Evolutionary conservation across 2,113 vertebrate genomes (phyloP).

Genomic region (Monopterus albus): DNA sequence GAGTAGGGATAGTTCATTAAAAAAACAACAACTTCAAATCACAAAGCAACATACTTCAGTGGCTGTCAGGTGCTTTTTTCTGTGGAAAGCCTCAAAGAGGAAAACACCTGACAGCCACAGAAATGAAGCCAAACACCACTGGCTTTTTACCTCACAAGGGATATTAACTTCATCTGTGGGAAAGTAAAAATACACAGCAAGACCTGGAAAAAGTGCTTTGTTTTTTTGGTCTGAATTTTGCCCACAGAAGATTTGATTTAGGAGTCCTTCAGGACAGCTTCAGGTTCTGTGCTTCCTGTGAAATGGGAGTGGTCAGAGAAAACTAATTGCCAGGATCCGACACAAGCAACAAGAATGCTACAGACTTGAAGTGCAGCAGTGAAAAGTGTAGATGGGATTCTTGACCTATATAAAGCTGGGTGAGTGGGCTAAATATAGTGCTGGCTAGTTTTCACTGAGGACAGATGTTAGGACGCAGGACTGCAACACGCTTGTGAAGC

Average conservation of each 20-base stretch:
- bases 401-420: slow-evolving; percentile 79
- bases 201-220: slow-evolving; percentile 4
- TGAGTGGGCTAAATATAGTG: slow-evolving; percentile 74
- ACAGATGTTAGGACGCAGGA: slow-evolving; percentile 74
- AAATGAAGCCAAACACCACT: slow-evolving; percentile 38
- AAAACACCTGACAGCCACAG: slow-evolving; percentile 53
- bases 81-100: slow-evolving; percentile 27
- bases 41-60: slow-evolving; percentile 20
- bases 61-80: slow-evolving; percentile 16
- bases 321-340: slow-evolving; percentile 22
- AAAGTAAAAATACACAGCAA: slow-evolving; percentile 41
- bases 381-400: slow-evolving; percentile 61
- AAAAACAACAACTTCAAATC: slow-evolving; percentile 53
- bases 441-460: slow-evolving; percentile 62
- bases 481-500: slow-evolving; percentile 46
- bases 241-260: slow-evolving; percentile 9
- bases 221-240: slow-evolving; percentile 14
- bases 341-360: slow-evolving; percentile 23
- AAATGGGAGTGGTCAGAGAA: slow-evolving; percentile 34
- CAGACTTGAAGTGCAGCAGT: slow-evolving; percentile 33
- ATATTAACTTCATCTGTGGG: slow-evolving; percentile 16
- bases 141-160: slow-evolving; percentile 17
- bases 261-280: slow-evolving; percentile 9
- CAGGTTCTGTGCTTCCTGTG: neutral
- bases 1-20: slow-evolving; percentile 51